Percentiles rank a stretch among this genome's conserved stretches.
Evolutionary conservation across 92 coral and sea anemone species (phyloP).

Genomic region (Palythoa heliodiscus): DNA sequence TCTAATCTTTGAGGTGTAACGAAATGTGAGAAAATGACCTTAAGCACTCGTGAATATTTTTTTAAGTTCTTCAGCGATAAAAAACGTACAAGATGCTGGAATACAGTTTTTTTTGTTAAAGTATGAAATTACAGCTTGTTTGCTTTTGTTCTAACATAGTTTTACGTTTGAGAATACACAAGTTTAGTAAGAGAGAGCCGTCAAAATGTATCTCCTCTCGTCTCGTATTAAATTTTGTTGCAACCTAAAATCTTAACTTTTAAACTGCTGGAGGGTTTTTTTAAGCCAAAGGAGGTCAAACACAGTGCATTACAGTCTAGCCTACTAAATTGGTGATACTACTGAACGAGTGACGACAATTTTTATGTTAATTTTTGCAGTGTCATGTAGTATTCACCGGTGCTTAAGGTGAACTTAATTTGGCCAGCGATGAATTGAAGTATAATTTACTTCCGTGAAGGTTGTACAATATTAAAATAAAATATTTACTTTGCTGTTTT

Average conservation of each 20-base stretch:
- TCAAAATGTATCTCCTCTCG: too few species aligned
- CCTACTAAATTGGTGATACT: too few species aligned
- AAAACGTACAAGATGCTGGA: neutral
- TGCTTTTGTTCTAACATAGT: neutral
- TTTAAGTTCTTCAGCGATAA: neutral
- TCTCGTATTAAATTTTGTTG: too few species aligned
- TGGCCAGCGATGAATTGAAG: neutral
- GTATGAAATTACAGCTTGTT: neutral
- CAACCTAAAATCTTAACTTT: too few species aligned
- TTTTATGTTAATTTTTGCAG: neutral
- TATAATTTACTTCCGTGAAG: too few species aligned
- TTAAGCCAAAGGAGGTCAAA: neutral
- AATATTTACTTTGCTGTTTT: neutral
- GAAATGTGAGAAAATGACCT: neutral
- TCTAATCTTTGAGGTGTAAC: neutral
- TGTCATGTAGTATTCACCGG: neutral
- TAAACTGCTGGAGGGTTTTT: too few species aligned
- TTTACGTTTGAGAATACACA: neutral
- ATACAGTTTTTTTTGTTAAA: neutral
- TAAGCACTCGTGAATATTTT: neutral
- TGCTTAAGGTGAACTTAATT: neutral
- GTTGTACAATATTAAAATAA: too few species aligned
- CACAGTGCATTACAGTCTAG: neutral
- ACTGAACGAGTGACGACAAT: neutral
- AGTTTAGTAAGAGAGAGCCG: neutral